A percentile compares a stretch with the other conserved stretches of the same genome.
These are phyloP conservation scores for Coenonympha glycerion DNA, from an alignment of 2,888 invertebrate species.

Conservation along the genomic window DNA sequence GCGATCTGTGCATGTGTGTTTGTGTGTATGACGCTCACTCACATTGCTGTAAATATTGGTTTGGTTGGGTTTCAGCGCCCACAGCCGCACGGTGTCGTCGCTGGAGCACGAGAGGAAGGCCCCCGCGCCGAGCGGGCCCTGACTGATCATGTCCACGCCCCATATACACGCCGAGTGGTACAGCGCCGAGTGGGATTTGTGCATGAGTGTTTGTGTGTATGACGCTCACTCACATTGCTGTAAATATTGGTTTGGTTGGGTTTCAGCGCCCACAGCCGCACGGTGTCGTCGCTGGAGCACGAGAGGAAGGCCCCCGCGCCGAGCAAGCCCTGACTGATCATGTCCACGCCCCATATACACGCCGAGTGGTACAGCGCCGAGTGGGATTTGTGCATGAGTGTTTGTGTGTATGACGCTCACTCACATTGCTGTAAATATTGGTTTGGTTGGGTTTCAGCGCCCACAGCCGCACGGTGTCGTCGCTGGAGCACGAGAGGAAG, in stretches of 20 bases:
- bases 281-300: constrained; percentile 97
- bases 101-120: constrained; percentile 97
- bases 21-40: constrained; percentile 84
- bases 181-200: constrained; percentile 93
- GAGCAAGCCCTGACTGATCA: constrained; percentile 61
- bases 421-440: constrained; percentile 94
- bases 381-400: no score
- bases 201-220: no score
- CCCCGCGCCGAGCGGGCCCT: constrained; percentile 80
- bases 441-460: constrained; percentile 71
- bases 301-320: constrained; percentile 94
- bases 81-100: constrained; percentile 96
- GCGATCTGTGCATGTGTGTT: no score
- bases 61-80: constrained; percentile 78
- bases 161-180: constrained; percentile 99
- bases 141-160: no score
- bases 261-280: constrained; percentile 89
- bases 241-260: constrained; percentile 83
- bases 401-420: constrained; percentile 85
- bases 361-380: constrained; percentile 97
- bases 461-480: constrained; percentile 97
- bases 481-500: constrained; percentile 96
- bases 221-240: constrained; percentile 86
- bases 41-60: constrained; percentile 94
- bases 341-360: constrained; percentile 99